phyloP scores from a whole-genome alignment of 2,113 vertebrate species.

The Pseudopipra pipra region DNA sequence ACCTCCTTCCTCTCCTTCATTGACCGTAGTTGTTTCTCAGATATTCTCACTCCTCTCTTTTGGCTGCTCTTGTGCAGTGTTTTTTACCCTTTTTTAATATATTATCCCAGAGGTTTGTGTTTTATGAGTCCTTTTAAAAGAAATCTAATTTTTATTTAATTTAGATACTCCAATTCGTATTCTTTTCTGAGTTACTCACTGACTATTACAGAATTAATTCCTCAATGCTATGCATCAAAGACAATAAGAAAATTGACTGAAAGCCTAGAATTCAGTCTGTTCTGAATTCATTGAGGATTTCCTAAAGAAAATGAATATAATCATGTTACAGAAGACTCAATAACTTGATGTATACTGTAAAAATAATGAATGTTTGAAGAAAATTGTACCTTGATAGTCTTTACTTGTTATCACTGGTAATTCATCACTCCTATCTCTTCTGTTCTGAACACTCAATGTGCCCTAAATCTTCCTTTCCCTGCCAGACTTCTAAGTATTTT shows the following conservation, averaged over 20 bases:
- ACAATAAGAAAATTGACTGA: neutral
- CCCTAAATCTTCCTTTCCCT: neutral
- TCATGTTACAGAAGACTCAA: neutral
- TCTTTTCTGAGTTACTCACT: neutral
- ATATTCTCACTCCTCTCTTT: neutral
- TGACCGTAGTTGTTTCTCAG: neutral
- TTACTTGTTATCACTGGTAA: conserved; percentile 44
- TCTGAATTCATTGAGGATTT: neutral
- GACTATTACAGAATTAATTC: neutral
- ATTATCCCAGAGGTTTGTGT: neutral
- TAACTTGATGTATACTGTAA: conserved; percentile 9
- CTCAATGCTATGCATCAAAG: neutral
- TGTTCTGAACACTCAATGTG: neutral
- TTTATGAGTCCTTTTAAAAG: neutral
- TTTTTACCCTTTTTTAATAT: neutral
- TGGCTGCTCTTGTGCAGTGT: accelerated
- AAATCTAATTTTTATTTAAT: conserved; percentile 5
- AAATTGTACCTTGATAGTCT: conserved; percentile 24
- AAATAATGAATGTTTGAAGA: conserved; percentile 22
- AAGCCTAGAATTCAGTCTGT: conserved; percentile 9
- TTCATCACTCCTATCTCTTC: conserved; percentile 52
- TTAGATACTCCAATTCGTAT: neutral
- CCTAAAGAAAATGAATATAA: neutral
- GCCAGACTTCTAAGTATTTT: neutral
- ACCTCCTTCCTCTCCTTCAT: neutral